These are phyloP conservation scores for Encarsia formosa DNA, from an alignment of 2,888 invertebrate genomes.

Conservation along the genomic window DNA sequence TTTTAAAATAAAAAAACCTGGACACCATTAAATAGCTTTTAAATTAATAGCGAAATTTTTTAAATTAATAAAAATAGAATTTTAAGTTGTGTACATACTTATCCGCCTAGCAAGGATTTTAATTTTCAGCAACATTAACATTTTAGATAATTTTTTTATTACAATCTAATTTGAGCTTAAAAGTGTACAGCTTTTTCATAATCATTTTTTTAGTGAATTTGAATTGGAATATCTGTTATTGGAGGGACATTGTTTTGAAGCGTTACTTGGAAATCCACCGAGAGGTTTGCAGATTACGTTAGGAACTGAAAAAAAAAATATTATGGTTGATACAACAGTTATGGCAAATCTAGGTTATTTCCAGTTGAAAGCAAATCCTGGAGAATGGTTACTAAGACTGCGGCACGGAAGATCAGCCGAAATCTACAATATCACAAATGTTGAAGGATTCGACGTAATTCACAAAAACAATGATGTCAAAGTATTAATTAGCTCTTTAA, in stretches of 20 bases:
- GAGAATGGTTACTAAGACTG: constrained; percentile 86
- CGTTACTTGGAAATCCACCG: constrained; percentile 85
- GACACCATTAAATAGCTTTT: no score
- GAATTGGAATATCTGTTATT: constrained; percentile 91
- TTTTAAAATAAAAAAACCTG: no score
- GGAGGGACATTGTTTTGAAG: constrained; percentile 97
- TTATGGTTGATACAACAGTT: constrained; percentile 94
- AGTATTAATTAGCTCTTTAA: constrained; percentile 76
- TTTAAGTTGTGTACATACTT: no score
- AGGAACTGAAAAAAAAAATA: constrained; percentile 74
- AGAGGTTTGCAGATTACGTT: constrained; percentile 95
- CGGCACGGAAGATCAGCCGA: constrained; percentile 92
- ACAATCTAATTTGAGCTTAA: no score
- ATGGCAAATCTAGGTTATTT: constrained; percentile 99
- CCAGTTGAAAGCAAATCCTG: constrained; percentile 96
- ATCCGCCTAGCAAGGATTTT: no score
- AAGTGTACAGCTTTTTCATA: no score
- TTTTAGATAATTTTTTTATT: no score
- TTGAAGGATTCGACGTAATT: constrained; percentile 55
- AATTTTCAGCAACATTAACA: no score
- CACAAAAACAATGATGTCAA: constrained; percentile 56
- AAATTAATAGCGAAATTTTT: no score
- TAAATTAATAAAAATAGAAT: no score
- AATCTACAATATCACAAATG: constrained; percentile 78
- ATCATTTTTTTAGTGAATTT: constrained; percentile 79